Evolutionary conservation across 2,888 invertebrate species (phyloP).

Genomic region (Philhelius pedissequus): DNA sequence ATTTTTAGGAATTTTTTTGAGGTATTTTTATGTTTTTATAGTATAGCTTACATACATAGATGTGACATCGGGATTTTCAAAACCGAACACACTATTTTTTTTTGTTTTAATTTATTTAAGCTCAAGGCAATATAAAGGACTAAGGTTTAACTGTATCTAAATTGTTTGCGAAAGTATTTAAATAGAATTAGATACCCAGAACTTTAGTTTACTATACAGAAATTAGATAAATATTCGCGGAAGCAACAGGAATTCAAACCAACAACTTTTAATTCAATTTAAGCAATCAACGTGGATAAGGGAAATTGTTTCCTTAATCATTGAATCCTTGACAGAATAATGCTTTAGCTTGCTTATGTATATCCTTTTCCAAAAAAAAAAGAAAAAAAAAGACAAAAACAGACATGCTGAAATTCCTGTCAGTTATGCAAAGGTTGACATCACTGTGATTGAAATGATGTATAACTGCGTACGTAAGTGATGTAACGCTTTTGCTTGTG

Average conservation of each 20-base stretch:
- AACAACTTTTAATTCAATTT: neutral
- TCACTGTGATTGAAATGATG: neutral
- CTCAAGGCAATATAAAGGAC: neutral
- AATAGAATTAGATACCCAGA: neutral
- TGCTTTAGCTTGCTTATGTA: neutral
- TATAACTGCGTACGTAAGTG: neutral
- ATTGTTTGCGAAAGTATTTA: neutral
- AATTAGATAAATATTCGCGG: neutral
- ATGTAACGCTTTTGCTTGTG: neutral
- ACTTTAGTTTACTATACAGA: too few relatives aligned
- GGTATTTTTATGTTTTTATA: neutral
- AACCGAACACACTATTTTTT: neutral
- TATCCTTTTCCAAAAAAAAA: neutral
- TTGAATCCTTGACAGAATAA: neutral
- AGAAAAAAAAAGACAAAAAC: neutral
- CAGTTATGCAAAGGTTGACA: neutral
- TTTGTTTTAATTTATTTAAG: neutral
- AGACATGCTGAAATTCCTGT: neutral
- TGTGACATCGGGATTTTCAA: neutral
- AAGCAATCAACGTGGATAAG: neutral
- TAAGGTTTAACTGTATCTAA: neutral
- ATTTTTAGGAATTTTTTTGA: too few relatives aligned
- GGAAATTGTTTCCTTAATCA: neutral
- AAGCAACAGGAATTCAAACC: neutral
- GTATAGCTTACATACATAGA: neutral